Percentiles rank a stretch among this genome's conserved stretches.
These are phyloP conservation scores for Tretioscincus oriximinensis DNA, from an alignment of 2,113 vertebrate genomes.

Conservation along the genomic window DNA sequence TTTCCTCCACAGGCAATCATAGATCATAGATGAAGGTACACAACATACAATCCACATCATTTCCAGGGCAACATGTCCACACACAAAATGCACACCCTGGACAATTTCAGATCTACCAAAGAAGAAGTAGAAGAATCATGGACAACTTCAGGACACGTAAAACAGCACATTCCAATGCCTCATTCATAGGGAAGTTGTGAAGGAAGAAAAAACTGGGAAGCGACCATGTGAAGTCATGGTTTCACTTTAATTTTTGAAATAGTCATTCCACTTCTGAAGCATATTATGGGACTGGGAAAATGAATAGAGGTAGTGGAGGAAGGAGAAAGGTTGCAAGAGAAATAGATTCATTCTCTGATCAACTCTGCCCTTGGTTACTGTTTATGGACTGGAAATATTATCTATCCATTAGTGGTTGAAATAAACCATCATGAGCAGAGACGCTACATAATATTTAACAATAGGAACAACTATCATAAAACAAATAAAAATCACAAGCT, in stretches of 20 bases:
- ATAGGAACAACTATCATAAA: background rate
- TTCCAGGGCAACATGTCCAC: background rate
- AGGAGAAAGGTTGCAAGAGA: background rate
- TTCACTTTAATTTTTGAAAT: background rate
- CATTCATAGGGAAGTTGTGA: background rate
- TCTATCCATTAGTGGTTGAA: background rate
- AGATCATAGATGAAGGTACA: background rate
- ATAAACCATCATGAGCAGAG: constrained; percentile 6
- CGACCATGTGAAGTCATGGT: too few relatives aligned
- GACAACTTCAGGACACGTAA: background rate
- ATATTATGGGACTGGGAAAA: background rate
- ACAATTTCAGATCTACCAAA: background rate
- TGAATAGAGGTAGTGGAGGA: background rate
- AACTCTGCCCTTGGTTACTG: constrained; percentile 33
- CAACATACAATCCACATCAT: too few relatives aligned
- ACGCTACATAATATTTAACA: constrained; percentile 14
- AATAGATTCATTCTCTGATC: constrained; percentile 26
- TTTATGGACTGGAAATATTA: constrained; percentile 30
- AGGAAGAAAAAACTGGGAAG: background rate
- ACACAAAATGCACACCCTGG: background rate
- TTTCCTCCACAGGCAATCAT: too few relatives aligned
- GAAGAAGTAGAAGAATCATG: background rate
- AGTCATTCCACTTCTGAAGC: background rate
- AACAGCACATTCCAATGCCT: background rate
- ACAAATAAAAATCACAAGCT: constrained; percentile 6